Evolutionary conservation across 2,888 invertebrate genomes (phyloP).

Genomic region (Strigamia crassipes): DNA sequence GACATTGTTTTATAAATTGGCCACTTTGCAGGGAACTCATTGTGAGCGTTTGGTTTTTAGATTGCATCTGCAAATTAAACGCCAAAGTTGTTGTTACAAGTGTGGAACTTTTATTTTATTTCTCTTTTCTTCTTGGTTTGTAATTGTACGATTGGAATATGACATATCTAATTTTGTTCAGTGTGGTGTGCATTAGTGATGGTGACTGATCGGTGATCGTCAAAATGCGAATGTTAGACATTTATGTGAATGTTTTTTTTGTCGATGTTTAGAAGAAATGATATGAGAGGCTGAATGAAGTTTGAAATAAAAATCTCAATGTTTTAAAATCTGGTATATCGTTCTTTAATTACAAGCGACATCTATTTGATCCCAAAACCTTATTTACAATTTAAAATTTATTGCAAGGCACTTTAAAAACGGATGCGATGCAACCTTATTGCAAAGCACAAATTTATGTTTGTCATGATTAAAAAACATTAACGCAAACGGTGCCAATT

Average conservation of each 20-base stretch:
- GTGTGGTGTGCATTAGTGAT: slow-evolving; percentile 21
- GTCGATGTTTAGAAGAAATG: slow-evolving; percentile 31
- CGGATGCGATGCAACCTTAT: background rate
- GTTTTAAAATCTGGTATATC: slow-evolving; percentile 3
- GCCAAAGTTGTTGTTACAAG: background rate
- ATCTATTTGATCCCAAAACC: slow-evolving; percentile 25
- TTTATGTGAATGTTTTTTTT: slow-evolving; percentile 12
- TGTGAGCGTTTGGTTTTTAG: slow-evolving; percentile 29
- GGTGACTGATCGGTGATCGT: background rate
- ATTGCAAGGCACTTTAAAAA: background rate
- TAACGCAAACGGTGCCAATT: background rate
- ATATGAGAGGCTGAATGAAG: slow-evolving; percentile 27
- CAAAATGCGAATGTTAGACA: background rate
- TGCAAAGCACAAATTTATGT: background rate
- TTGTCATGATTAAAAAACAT: background rate
- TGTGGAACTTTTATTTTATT: background rate
- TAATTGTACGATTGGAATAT: slow-evolving; percentile 25
- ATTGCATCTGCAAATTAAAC: slow-evolving; percentile 1
- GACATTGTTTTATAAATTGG: background rate
- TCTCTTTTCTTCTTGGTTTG: background rate
- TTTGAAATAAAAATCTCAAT: slow-evolving; percentile 41
- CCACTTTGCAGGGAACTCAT: slow-evolving; percentile 37
- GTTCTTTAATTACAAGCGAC: background rate
- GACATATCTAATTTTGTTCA: slow-evolving; percentile 36
- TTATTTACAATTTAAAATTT: background rate